Base-by-base conservation (phyloP, 2,888 invertebrate genomes). In the Metacarcinus magister region DNA sequence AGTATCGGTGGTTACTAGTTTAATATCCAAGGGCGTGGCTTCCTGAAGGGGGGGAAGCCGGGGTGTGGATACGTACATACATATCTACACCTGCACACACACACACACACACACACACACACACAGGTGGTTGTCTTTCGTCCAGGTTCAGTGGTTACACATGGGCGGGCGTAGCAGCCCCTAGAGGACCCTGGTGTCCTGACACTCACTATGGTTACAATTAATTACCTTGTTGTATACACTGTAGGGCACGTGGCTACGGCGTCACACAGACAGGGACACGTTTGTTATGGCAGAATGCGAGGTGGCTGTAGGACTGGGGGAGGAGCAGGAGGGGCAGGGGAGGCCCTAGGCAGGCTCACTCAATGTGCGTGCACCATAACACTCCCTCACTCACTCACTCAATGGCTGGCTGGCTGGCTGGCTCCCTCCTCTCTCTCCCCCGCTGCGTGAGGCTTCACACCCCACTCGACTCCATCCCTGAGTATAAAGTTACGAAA, bases 401-500 rank as follows among this genome's bases (percentile, higher is more conserved):
- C 82, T 82, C 82, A 39, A 39, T 39, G 39, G 39, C 39, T 39
- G 39, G 39, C 39, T 39, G 39, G 54, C 54, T 54, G 54, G 54
- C 54, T 54, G 54, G 67, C 67, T 67, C 67, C 67, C 67, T 82
- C 82, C 82, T 28, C 82, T 82, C 82, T 32, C 67, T 60, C 93
- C 93, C 60, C 44, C 46, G 32, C n/a, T 39, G 67, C 19, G 39
- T 32, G 92, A 87, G 93, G 44, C 75, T 87, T 92, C 95, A 39
- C 54, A 46, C 87, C 46, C 92, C 95, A 95, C 95, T 95, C 95
- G n/a, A 48, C 82, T 67, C 94, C 92, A 94, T 96, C 96, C 96
- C 96, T 96, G 96, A 96, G 96, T 96, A 96, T 94, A 96, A 54
- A 96, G 96, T 96, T 94, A 94, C 94, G 32, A 82, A 96, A 94